phyloP scores from a whole-genome alignment of 1,140 invertebrate species.

The Ladona fulva region DNA sequence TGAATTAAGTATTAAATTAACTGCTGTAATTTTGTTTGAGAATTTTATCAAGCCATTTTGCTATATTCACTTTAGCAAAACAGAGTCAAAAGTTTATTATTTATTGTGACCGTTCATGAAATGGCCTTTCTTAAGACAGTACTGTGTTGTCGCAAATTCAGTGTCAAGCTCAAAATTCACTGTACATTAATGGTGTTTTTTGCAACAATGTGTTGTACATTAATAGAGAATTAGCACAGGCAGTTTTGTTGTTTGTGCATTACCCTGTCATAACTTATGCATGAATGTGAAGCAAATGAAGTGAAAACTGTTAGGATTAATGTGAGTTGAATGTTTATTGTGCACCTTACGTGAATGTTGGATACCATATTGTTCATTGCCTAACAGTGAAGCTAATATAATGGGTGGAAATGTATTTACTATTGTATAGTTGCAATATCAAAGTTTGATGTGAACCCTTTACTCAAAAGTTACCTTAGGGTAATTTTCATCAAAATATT shows the following conservation, averaged over 20 bases:
- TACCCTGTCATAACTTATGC: background rate
- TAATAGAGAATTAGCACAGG: background rate
- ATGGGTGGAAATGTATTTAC: background rate
- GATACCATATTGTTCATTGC: background rate
- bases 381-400: slow-evolving; percentile 2
- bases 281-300: background rate
- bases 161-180: background rate
- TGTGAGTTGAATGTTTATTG: background rate
- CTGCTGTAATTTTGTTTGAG: background rate
- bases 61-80: no score
- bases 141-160: background rate
- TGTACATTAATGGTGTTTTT: no score
- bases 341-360: background rate
- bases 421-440: slow-evolving; percentile 8
- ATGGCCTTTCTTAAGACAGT: background rate
- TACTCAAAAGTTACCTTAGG: background rate
- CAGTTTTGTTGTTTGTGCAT: background rate
- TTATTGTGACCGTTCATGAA: background rate
- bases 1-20: background rate
- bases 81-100: background rate
- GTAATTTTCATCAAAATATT: background rate
- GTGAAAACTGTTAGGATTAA: background rate
- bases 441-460: background rate
- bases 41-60: background rate
- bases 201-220: no score